Percentiles rank a stretch among this genome's conserved stretches.
Evolutionary conservation across 2,888 invertebrate species (phyloP).

Genomic region (Fragum fragum): DNA sequence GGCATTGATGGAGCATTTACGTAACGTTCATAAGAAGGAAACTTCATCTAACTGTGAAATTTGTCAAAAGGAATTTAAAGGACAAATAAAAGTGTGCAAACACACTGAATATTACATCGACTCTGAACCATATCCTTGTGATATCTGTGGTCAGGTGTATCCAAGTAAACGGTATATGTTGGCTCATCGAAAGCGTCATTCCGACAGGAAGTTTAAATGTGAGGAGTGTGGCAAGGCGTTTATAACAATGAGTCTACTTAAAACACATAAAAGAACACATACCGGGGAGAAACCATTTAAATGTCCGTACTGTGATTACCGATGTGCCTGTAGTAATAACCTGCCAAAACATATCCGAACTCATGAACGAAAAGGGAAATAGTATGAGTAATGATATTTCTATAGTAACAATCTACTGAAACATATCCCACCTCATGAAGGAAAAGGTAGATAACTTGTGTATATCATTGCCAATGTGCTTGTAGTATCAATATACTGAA

Average conservation of each 20-base stretch:
- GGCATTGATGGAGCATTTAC: background rate
- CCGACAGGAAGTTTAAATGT: background rate
- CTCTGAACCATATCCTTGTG: background rate
- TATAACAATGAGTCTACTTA: background rate
- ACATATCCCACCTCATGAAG: no score
- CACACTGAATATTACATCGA: background rate
- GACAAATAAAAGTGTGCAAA: background rate
- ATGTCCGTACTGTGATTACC: background rate
- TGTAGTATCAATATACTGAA: no score
- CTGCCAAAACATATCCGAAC: background rate
- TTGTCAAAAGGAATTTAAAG: background rate
- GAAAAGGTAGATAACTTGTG: no score
- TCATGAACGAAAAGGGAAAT: background rate
- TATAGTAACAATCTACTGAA: no score
- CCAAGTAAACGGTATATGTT: background rate
- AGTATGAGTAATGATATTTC: background rate
- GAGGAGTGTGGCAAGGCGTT: background rate
- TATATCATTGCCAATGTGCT: no score
- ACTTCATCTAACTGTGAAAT: background rate
- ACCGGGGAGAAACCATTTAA: background rate
- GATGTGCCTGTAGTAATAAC: background rate
- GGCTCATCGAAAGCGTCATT: background rate
- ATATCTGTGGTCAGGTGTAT: background rate
- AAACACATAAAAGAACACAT: background rate
- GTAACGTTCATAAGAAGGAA: background rate